Conservation (phyloP, 2,113 vertebrate species). For the Epinephelus cyanopodus region DNA sequence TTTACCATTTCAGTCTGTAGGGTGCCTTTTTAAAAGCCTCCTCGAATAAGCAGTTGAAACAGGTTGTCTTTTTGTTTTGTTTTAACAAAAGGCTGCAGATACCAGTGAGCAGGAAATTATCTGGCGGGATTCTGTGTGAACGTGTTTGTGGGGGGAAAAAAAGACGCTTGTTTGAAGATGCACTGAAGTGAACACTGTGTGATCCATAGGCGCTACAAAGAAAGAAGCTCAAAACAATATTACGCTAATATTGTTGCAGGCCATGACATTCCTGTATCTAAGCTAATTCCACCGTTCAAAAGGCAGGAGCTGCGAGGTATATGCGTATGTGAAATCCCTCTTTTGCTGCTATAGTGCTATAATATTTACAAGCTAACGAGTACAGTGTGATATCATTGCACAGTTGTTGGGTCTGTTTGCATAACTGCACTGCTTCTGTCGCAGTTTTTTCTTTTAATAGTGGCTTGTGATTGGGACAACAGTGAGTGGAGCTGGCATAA, state of each 20-base stretch:
- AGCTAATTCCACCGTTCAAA: constrained; percentile 14
- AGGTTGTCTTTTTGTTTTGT: constrained; percentile 50
- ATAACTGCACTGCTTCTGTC: background rate
- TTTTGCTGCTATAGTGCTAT: background rate
- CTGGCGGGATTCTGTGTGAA: constrained; percentile 32
- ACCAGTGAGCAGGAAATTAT: constrained; percentile 26
- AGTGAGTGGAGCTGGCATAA: constrained; percentile 24
- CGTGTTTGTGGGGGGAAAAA: background rate
- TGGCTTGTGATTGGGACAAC: constrained; percentile 2
- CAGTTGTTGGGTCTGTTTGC: constrained; percentile 37
- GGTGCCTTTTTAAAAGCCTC: constrained; percentile 12
- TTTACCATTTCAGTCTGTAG: constrained; percentile 26
- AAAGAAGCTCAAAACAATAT: constrained; percentile 25
- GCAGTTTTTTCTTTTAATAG: background rate
- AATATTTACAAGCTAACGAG: background rate
- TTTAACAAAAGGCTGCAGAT: constrained; percentile 41
- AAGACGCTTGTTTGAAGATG: constrained; percentile 43
- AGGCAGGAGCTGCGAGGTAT: background rate
- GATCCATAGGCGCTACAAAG: constrained; percentile 30
- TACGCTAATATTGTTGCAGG: background rate
- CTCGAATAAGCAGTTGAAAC: constrained; percentile 40
- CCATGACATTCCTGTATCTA: constrained; percentile 14
- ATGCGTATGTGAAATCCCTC: background rate
- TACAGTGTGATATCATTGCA: background rate
- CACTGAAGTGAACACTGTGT: constrained; percentile 21